Percentiles rank a stretch among this genome's conserved stretches.
Conservation (phyloP, 2,888 invertebrate genomes). For the Euclidia mi region DNA sequence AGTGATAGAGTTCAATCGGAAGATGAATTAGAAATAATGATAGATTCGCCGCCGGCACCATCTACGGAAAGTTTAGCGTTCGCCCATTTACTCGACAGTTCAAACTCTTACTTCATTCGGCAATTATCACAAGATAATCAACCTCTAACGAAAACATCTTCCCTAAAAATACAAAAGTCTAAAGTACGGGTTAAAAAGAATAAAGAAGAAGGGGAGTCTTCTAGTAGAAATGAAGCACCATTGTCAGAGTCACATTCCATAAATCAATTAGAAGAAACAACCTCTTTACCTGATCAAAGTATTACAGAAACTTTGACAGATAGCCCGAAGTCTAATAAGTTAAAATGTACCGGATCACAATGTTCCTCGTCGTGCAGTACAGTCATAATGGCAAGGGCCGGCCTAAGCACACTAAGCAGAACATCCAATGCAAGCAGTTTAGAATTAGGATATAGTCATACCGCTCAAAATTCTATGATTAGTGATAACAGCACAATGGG, state of each 20-base stretch:
- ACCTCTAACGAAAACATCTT: slow-evolving; percentile 76
- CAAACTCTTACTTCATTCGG: slow-evolving; percentile 82
- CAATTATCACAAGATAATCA: slow-evolving; percentile 73
- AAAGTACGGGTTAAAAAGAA: slow-evolving; percentile 72
- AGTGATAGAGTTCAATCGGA: slow-evolving; percentile 98
- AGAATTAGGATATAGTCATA: slow-evolving; percentile 96
- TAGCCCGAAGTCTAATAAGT: slow-evolving; percentile 89
- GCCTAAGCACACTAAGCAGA: slow-evolving; percentile 88
- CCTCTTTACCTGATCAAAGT: slow-evolving; percentile 80
- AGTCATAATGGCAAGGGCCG: slow-evolving; percentile 92
- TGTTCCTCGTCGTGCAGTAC: slow-evolving; percentile 97
- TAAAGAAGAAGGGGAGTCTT: slow-evolving; percentile 75
- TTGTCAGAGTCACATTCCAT: slow-evolving; percentile 66
- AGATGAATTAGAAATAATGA: slow-evolving; percentile 97
- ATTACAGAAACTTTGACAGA: slow-evolving; percentile 87
- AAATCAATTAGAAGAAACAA: slow-evolving; percentile 74
- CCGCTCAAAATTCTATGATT: slow-evolving; percentile 95
- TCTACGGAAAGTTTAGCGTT: slow-evolving; percentile 96
- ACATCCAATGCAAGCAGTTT: slow-evolving; percentile 95
- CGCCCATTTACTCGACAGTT: slow-evolving; percentile 93
- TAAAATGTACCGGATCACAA: slow-evolving; percentile 93
- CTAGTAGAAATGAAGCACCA: slow-evolving; percentile 63
- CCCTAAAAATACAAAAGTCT: slow-evolving; percentile 77
- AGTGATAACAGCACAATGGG: slow-evolving; percentile 93
- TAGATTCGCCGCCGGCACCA: slow-evolving; percentile 95